Base-by-base conservation (phyloP, 1,140 invertebrate genomes). In the Drosophila pandora region DNA sequence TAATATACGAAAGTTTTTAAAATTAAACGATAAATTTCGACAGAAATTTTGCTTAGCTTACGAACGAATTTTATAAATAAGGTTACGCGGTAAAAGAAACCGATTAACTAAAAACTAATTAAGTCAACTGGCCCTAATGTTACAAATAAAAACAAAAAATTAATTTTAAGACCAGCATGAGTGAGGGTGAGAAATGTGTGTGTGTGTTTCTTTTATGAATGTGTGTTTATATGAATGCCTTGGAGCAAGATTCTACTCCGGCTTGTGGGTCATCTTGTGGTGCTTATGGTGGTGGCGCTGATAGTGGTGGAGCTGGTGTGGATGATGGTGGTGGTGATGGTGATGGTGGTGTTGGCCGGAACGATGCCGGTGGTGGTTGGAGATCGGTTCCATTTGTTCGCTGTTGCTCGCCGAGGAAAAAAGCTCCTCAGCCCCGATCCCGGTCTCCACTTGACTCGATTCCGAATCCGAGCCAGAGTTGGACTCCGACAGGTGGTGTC, bases 81-180 rank as follows among this genome's bases (percentile, higher is more conserved):
- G 63, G 48, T 59, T 45, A 53, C 25, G 55, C 47, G 52, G 30
- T 39, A 12, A 30, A 52, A 37, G 49, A 73, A 61, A 56, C 47
- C 58, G 57, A 52, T 67, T 9, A 83, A 88, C 79, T 83, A 79
- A 83, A 73, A 76, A 71, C 71, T 88, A 88, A 82, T 88, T 87
- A 87, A 87, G 82, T 87, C 79, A 69, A 82, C 79, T 88, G 78
- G 82, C 74, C 78, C 78, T 87, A 64, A 74, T 73, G 62, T 69
- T 73, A 73, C 45, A 84, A 73, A 73, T 48, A 58, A n/a, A 77
- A 78, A 85, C 39, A 81, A 78, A 71, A 76, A 60, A 62, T 73
- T 32, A 30, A 37, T 25, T 48, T 37, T 56, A 72, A 55, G 58
- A 68, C 53, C 67, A 79, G 68, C 52, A 64, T 76, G 48, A 12